phyloP scores from a whole-genome alignment of 1,140 invertebrate species.

The Aphidius ervi region DNA sequence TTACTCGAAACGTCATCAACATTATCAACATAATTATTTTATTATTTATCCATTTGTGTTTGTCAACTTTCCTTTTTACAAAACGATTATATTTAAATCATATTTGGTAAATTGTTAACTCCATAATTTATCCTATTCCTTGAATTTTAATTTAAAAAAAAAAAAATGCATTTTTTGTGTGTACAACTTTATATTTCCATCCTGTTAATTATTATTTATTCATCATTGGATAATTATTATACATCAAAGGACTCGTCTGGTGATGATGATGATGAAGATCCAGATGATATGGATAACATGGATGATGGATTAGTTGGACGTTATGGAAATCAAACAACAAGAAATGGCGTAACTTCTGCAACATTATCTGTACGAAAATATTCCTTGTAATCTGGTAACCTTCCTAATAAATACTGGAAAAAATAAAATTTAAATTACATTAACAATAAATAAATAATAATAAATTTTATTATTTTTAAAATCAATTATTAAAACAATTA shows the following conservation, averaged over 20 bases:
- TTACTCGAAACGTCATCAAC: too few species aligned
- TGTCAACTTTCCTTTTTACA: neutral
- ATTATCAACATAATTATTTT: neutral
- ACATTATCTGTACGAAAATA: slow-evolving; percentile 51
- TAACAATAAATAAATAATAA: too few species aligned
- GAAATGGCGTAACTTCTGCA: slow-evolving; percentile 49
- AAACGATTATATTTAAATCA: too few species aligned
- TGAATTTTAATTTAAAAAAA: neutral
- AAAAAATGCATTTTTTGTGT: neutral
- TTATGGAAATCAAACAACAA: slow-evolving; percentile 39
- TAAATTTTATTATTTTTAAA: too few species aligned
- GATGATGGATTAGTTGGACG: slow-evolving; percentile 44
- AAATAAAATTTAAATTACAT: neutral
- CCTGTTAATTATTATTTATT: neutral
- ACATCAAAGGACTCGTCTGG: slow-evolving; percentile 41
- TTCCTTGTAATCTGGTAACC: slow-evolving; percentile 49
- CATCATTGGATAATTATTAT: neutral
- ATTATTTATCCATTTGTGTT: neutral
- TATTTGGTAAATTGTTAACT: too few species aligned
- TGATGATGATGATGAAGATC: slow-evolving; percentile 48
- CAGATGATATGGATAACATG: slow-evolving; percentile 45
- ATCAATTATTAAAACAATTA: too few species aligned
- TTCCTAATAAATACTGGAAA: neutral
- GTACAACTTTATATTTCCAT: neutral
- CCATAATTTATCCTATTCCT: neutral